A percentile compares a stretch with the other conserved stretches of the same genome.
Conservation (phyloP, 35 echinoderm and acorn worm genomes). For the Strongylocentrotus purpuratus region DNA sequence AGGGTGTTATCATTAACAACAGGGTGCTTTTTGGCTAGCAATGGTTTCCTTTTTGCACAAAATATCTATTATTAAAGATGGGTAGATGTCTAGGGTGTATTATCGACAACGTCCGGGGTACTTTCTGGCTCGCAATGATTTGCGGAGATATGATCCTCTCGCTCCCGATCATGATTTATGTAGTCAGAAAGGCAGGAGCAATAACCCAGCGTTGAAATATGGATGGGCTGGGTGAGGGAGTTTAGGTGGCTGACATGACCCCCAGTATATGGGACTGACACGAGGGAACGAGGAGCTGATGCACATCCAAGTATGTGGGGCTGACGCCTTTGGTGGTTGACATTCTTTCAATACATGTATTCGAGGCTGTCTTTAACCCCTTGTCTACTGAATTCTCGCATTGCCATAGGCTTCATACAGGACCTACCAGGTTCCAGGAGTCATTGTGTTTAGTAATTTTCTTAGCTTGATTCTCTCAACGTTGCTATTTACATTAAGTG, state of each 20-base stretch:
- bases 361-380: no score
- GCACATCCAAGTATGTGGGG: not conserved
- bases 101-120: no score
- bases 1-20: not conserved
- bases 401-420: no score
- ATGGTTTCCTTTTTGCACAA: no score
- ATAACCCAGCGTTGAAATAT: not conserved
- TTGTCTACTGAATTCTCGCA: no score
- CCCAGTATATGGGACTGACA: not conserved
- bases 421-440: no score
- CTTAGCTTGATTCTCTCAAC: no score
- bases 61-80: no score
- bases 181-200: not conserved
- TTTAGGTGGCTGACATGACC: not conserved
- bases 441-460: no score
- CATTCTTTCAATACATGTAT: not conserved
- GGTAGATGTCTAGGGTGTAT: not conserved
- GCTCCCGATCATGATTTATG: not conserved
- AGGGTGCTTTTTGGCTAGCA: not conserved
- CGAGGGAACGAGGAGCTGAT: not conserved
- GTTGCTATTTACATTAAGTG: no score
- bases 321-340: not conserved
- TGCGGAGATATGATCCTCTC: not conserved
- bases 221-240: not conserved
- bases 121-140: not conserved